Evolutionary conservation across 2,113 vertebrate genomes (phyloP), one percentile per base, ranked within the genome.

Genomic region (Trematocara stigmaticum): DNA sequence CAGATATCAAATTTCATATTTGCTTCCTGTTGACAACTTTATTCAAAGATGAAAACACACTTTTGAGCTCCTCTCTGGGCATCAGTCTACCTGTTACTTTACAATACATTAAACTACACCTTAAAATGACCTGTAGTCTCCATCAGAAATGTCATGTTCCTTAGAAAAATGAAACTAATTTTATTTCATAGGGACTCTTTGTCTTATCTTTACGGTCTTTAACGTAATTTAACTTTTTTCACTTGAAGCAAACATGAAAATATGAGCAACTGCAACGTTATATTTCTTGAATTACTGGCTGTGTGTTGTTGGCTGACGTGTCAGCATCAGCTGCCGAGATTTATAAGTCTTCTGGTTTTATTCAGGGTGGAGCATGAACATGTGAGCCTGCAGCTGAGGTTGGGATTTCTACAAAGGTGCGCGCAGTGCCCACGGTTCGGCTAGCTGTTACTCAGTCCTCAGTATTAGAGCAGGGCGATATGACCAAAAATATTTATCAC

Each of bases 201-300:
- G n/a, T 69, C 61, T 4, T 1, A 18, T 35, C 16, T 20, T 8
- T 40, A 2, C 0, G 0, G 4, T 38, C 10, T 38, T 38, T n/a
- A 38, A 12, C 1, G 6, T 20, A 16, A 38, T 20, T 66, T 20
- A 10, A 66, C 10, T 66, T 7, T 18, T 1, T 66, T 66, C 35
- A 40, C 18, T 5, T 20, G 18, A 40, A 40, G 10, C 18, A 38
- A 20, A 38, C 5, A 3, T 66, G 18, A 23, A 8, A 66, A 13
- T 1, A 5, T 7, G 59, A 38, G 10, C 34, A 3, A 66, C 6
- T 38, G 9, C 61, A 61, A 18, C 0, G 61, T 42, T 23, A 1
- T 9, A 0, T 69, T 8, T 23, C n/a, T 4, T 69, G 4, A 69
- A 40, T 69, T 2, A 42, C 11, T 23, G 35, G n/a, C 38, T 15